A percentile compares a stretch with the other conserved stretches of the same genome.
These are phyloP conservation scores for Anhinga rufa DNA, from an alignment of 2,113 vertebrate genomes.

Conservation along the genomic window DNA sequence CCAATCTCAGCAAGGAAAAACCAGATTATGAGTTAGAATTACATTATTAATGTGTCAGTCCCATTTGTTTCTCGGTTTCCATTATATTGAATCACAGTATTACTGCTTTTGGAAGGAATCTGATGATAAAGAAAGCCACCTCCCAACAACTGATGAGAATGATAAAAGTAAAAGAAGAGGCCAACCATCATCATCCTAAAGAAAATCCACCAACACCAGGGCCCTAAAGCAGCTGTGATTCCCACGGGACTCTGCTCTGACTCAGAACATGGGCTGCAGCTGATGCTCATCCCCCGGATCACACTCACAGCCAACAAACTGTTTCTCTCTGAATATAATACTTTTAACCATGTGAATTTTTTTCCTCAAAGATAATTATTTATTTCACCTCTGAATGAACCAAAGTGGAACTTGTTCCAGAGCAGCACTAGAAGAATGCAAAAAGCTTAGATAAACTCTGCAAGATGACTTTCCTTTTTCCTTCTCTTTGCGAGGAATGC, in stretches of 20 bases:
- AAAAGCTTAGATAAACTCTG: constrained; percentile 9
- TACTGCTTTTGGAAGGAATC: constrained; percentile 60
- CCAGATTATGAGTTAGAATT: neutral
- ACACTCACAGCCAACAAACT: constrained; percentile 14
- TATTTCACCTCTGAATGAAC: constrained; percentile 42
- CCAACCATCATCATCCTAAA: constrained; percentile 5
- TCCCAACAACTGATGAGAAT: constrained; percentile 26
- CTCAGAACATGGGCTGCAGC: constrained; percentile 30
- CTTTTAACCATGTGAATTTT: constrained; percentile 15
- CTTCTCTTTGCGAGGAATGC: neutral
- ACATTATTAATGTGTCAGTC: neutral
- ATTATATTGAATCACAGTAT: constrained; percentile 41
- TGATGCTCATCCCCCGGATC: constrained; percentile 26
- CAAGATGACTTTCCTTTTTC: neutral
- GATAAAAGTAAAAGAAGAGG: neutral
- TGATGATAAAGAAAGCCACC: constrained; percentile 40
- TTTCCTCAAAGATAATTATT: constrained; percentile 13
- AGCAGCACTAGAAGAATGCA: neutral
- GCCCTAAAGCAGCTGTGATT: constrained; percentile 23
- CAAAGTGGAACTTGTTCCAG: neutral
- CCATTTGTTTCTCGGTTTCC: constrained; percentile 48
- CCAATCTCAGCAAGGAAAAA: neutral
- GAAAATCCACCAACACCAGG: neutral
- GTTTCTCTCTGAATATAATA: neutral
- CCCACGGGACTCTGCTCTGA: constrained; percentile 7